Conservation (phyloP, 2,888 invertebrate genomes). For the Meiosimyza decipiens region DNA sequence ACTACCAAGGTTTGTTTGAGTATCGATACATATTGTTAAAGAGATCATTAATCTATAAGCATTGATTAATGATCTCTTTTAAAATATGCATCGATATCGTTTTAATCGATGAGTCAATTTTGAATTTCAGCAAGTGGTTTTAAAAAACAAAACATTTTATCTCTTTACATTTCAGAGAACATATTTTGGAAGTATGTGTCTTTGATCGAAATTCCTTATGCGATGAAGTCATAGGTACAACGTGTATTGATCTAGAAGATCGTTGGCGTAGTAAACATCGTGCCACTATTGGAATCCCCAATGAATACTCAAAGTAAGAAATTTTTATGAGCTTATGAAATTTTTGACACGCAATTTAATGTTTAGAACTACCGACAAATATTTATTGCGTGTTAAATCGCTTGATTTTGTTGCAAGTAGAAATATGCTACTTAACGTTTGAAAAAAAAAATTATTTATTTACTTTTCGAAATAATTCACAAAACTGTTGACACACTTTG, state of each 20-base stretch:
- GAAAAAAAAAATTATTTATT: too few relatives aligned
- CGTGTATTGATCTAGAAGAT: conserved; percentile 87
- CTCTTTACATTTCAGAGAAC: conserved; percentile 75
- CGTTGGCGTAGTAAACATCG: conserved; percentile 83
- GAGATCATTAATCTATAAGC: too few relatives aligned
- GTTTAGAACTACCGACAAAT: background rate
- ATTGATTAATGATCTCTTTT: too few relatives aligned
- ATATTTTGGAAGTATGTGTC: conserved; percentile 77
- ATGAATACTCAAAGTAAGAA: conserved; percentile 75
- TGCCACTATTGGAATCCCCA: conserved; percentile 81
- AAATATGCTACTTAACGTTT: too few relatives aligned
- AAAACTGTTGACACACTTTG: too few relatives aligned
- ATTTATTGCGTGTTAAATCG: background rate
- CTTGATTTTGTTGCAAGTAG: background rate
- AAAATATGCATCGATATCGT: too few relatives aligned
- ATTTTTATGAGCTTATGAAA: conserved; percentile 37
- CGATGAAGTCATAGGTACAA: conserved; percentile 87
- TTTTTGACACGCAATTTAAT: background rate
- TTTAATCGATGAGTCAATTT: too few relatives aligned
- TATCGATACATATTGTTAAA: too few relatives aligned
- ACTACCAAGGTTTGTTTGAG: conserved; percentile 57
- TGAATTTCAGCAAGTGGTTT: too few relatives aligned
- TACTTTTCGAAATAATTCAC: too few relatives aligned
- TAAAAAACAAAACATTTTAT: background rate
- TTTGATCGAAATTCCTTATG: conserved; percentile 77